Evolutionary conservation across 2,888 invertebrate genomes (phyloP).

Genomic region (Eupithecia subfuscata): DNA sequence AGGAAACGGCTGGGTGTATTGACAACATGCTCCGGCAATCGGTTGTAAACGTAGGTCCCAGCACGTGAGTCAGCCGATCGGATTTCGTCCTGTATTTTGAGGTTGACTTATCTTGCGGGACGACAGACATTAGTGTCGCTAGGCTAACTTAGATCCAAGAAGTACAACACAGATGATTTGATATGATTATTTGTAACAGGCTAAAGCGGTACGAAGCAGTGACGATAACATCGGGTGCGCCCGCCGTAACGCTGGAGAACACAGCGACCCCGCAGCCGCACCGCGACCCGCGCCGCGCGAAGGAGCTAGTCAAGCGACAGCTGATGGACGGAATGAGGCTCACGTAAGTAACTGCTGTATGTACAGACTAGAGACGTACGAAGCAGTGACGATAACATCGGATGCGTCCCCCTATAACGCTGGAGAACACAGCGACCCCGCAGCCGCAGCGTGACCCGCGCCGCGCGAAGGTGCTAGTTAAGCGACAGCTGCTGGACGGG

Average conservation of each 20-base stretch:
- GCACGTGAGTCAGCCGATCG: too few relatives aligned
- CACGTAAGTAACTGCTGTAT: slow-evolving; percentile 80
- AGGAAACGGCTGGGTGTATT: too few relatives aligned
- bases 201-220: slow-evolving; percentile 85
- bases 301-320: slow-evolving; percentile 84
- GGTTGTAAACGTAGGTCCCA: too few relatives aligned
- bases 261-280: slow-evolving; percentile 54
- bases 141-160: background rate
- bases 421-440: slow-evolving; percentile 55
- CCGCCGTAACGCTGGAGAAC: slow-evolving; percentile 64
- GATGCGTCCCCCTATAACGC: slow-evolving; percentile 53
- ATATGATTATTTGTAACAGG: slow-evolving; percentile 53
- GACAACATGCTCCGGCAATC: too few relatives aligned
- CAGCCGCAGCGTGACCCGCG: slow-evolving; percentile 72
- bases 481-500: slow-evolving; percentile 84
- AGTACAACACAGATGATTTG: background rate
- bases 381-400: slow-evolving; percentile 77
- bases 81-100: background rate
- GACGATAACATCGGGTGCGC: slow-evolving; percentile 76
- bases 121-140: background rate
- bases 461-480: slow-evolving; percentile 84
- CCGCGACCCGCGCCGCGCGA: slow-evolving; percentile 81
- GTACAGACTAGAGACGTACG: slow-evolving; percentile 62
- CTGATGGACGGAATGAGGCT: slow-evolving; percentile 86
- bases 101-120: background rate